Base-by-base conservation (phyloP, 64 coral and sea anemone species). In the Montipora cactus region DNA sequence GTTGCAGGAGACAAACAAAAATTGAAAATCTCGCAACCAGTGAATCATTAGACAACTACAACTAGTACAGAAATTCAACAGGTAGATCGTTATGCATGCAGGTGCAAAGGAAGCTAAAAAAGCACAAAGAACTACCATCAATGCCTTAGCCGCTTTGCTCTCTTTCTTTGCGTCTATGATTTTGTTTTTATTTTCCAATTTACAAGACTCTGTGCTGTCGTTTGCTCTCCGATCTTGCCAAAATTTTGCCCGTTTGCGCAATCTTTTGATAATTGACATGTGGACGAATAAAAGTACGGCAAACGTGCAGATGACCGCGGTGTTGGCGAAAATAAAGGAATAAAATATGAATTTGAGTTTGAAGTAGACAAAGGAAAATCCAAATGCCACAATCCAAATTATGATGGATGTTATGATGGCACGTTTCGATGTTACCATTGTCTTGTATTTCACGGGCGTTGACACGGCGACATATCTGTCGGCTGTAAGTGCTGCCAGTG, bases 391-490 rank as follows among this genome's bases (percentile, higher is more conserved):
- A 46, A 79, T 4, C 92, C 88, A 96, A 46, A 96, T 96, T 8
- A 62, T 3, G 15, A 57, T 53, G 2, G 95, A 90, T 9, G 88
- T 82, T 15, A 91, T 9, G 1, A 96, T 89, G 23, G 88, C 91
- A 28, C 92, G 75, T 25, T 88, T 96, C 0, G 87, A 73, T 4
- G 92, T 94, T 8, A 96, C 74, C 75, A 79, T 87, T 8, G 67
- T 87, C 44, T 76, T 96, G 25, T 96, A 96, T 6, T 47, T 91
- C 50, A 94, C 25, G 2, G 95, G 92, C 23, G 67, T 88, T 44
- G 79, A 37, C 20, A 96, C 95, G 5, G 95, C 95, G 12, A 91
- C 25, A 19, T 96, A 96, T 50, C 95, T 80, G 75, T 96, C 95
- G 5, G 90, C 68, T 4, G 95, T 76, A 1, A 94, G 88, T 4